Percentiles rank a stretch among this genome's conserved stretches.
Conservation (phyloP, 2,888 invertebrate genomes). For the Limenitis camilla region DNA sequence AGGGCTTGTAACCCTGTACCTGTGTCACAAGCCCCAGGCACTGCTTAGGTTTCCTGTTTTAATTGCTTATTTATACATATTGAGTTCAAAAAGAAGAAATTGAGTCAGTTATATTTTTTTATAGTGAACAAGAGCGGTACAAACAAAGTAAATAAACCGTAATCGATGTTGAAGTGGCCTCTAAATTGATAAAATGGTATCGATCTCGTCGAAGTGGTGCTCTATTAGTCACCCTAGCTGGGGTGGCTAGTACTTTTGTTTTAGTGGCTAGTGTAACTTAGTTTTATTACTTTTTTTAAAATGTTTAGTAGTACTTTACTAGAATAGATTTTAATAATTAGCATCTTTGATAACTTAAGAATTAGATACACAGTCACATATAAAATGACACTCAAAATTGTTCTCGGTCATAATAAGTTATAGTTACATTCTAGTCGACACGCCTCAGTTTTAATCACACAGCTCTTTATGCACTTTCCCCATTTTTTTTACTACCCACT, state of each 20-base stretch:
- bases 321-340: too few relatives aligned
- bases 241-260: slow-evolving; percentile 49
- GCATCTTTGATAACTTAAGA: not conserved
- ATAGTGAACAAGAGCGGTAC: not conserved
- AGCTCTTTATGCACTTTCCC: too few relatives aligned
- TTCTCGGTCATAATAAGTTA: not conserved
- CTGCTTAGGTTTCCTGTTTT: too few relatives aligned
- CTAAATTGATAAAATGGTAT: slow-evolving; percentile 57
- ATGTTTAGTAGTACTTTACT: too few relatives aligned
- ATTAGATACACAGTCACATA: not conserved
- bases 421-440: too few relatives aligned
- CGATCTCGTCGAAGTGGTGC: slow-evolving; percentile 43
- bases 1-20: too few relatives aligned
- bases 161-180: slow-evolving; percentile 22
- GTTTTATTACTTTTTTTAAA: slow-evolving; percentile 1
- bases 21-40: too few relatives aligned
- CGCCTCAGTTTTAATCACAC: too few relatives aligned
- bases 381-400: too few relatives aligned
- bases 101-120: not conserved
- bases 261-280: slow-evolving; percentile 27
- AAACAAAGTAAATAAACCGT: slow-evolving; percentile 9
- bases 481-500: too few relatives aligned
- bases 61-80: too few relatives aligned
- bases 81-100: too few relatives aligned
- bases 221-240: slow-evolving; percentile 59